Evolutionary conservation across 1,140 invertebrate species (phyloP), one percentile per base, ranked within the genome.

Genomic region (Camponotus pennsylvanicus): DNA sequence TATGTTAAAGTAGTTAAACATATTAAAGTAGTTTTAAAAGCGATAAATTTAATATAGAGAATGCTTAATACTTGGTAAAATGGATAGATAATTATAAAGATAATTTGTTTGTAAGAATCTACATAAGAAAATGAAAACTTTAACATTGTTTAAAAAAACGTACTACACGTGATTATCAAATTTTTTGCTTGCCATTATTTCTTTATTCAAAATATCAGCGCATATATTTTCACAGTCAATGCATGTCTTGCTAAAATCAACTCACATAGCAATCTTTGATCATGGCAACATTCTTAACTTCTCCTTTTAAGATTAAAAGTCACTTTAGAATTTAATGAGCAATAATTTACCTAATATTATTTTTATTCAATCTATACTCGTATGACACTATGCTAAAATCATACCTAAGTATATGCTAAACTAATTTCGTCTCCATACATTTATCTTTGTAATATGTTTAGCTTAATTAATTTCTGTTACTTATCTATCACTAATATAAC

Each of bases 231-330:
- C 78, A 73, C 69, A 73, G 57, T 78, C 87, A 77, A 61, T 92
- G 92, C 90, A 92, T 93, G 91, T 77, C 76, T 88, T 85, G 89
- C 83, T 85, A 89, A 90, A 88, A 71, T 92, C 87, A 92, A 55
- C 75, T 90, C 89, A 86, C 87, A 88, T 91, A 86, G 91, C 85
- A 89, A 92, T 88, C 88, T 92, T 92, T 32, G 77, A 90, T 77
- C 71, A 87, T 69, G 59, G 59, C 61, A 77, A 85, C 71, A 78
- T 86, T 79, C 66, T 88, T 80, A 61, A 52, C 76, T 86, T 77
- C 63, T 87, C n/a, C 86, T 52, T 57, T 80, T 11, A 80, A 70
- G 27, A 42, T 34, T 42, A 75, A 11, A 83, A 15, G 7, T 59
- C 8, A 21, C n/a, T 21, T 13, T 83, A 83, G 69, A 73, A 63